Evolutionary conservation across 2,888 invertebrate genomes (phyloP).

Genomic region (Sympetrum striolatum): DNA sequence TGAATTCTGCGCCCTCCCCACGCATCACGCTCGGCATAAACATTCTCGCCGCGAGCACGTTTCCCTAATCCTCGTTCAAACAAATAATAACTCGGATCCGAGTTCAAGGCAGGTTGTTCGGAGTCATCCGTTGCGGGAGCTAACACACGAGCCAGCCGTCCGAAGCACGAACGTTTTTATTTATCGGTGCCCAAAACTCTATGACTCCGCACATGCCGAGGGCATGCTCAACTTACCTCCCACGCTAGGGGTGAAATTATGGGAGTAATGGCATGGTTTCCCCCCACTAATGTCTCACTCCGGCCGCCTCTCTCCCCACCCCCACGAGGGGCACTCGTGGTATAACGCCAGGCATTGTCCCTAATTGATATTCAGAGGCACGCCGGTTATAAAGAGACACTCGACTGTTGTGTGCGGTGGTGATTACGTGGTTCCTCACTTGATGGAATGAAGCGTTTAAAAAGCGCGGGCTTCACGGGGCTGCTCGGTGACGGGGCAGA

Average conservation of each 20-base stretch:
- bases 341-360: not conserved
- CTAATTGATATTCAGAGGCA: constrained; percentile 28
- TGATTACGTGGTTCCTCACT: not conserved
- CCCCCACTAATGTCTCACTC: not conserved
- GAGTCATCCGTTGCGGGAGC: not conserved
- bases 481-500: not conserved
- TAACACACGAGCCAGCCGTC: not conserved
- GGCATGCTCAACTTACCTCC: not conserved
- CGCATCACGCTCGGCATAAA: no score
- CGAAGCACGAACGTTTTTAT: not conserved
- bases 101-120: not conserved
- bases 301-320: not conserved
- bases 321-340: not conserved
- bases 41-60: no score
- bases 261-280: not conserved
- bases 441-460: not conserved
- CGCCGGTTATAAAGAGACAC: constrained; percentile 16
- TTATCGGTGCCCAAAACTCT: not conserved
- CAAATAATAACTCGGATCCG: not conserved
- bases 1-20: no score
- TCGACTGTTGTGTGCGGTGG: not conserved
- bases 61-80: not conserved
- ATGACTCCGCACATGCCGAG: not conserved
- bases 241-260: not conserved
- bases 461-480: not conserved